Evolutionary conservation across 2,113 vertebrate species (phyloP).

Genomic region (Zeus faber): DNA sequence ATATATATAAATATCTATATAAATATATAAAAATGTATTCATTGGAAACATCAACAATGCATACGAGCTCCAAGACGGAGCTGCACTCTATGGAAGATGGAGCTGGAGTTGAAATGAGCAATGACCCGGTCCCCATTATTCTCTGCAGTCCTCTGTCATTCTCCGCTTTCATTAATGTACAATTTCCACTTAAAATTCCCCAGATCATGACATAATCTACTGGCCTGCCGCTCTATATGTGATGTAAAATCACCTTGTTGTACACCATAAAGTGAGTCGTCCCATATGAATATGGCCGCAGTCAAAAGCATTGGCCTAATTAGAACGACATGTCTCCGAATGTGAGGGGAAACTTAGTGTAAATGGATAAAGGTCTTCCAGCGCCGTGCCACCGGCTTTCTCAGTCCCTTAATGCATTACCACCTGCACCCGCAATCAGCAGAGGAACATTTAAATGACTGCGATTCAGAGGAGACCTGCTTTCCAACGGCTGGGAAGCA

Average conservation of each 20-base stretch:
- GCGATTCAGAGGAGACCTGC: conserved; percentile 73
- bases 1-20: too few relatives aligned
- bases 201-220: conserved; percentile 69
- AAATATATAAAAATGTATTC: too few relatives aligned
- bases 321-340: conserved; percentile 76
- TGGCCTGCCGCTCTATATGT: conserved; percentile 62
- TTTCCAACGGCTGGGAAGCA: conserved; percentile 65
- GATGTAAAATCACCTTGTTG: conserved; percentile 69
- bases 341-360: conserved; percentile 75
- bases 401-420: conserved; percentile 83
- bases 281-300: conserved; percentile 74
- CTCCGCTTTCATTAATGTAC: conserved; percentile 70
- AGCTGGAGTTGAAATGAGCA: conserved; percentile 64
- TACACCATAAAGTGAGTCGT: conserved; percentile 76
- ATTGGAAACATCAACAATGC: too few relatives aligned
- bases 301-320: conserved; percentile 75
- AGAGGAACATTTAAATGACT: conserved; percentile 79
- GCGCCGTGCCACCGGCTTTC: conserved; percentile 67
- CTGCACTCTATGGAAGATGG: conserved; percentile 38
- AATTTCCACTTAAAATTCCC: conserved; percentile 72
- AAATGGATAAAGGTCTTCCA: conserved; percentile 79
- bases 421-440: conserved; percentile 80
- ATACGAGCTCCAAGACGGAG: conserved; percentile 27
- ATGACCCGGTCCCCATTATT: conserved; percentile 42
- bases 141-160: conserved; percentile 55